Evolutionary conservation across 2,797 vertebrate genomes (phyloP), one percentile per base, ranked within the genome.

Genomic region (Sebastes variabilis): DNA sequence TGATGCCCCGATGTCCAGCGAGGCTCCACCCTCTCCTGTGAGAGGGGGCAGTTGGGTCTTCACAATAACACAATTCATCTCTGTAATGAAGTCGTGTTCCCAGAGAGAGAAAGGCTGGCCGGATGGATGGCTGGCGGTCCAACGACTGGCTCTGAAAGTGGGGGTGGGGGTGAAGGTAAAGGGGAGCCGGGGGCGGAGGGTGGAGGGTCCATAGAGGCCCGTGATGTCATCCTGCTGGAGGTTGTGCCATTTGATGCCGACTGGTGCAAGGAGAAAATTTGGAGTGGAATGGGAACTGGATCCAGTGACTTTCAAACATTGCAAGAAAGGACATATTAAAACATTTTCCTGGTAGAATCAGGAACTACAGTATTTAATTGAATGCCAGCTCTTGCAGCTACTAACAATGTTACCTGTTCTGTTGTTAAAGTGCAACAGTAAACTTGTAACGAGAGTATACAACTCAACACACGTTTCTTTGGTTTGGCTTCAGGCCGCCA

Each of bases 11-110:
- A 81, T 94, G 93, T 95, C 94, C 92, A 90, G 91, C 72, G 8
- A 86, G 81, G 75, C 88, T 87, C 92, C 88, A 42, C 89, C 85
- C 83, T 87, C 78, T 87, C 80, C 89, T 79, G 88, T 52, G 64
- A 81, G 85, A 81, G 76, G 83, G 86, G 91, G 83, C 88, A 87
- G 90, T 87, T 87, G 82, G 83, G 75, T 80, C 80, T 65, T 88
- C 82, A 96, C 94, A 95, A 95, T 93, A 92, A 95, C 82, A 94
- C 94, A 95, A 93, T 95, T 94, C 95, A 91, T 96, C 93, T 91
- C 92, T 84, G 86, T 94, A 95, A 95, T 95, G 94, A 95, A 95
- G 91, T 92, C 74, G 88, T 93, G 87, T 92, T 92, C 90, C 83
- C 91, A 91, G 80, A 90, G 87, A 92, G 81, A 87, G 84, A 86